Evolutionary conservation across 1,140 invertebrate species (phyloP), one percentile per base, ranked within the genome.

Genomic region (Theocolax elegans): DNA sequence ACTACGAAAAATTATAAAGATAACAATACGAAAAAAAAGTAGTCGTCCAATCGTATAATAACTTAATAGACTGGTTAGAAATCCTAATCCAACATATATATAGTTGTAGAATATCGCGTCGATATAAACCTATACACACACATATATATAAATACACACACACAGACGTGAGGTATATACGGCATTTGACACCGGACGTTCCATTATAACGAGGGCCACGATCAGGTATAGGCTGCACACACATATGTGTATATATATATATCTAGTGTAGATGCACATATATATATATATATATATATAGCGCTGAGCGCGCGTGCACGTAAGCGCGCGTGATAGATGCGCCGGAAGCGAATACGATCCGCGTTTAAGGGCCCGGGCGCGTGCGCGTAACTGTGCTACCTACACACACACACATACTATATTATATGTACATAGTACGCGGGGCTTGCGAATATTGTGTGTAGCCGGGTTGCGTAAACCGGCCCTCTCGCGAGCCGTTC

Each of bases 131-230:
- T n/a, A n/a, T n/a, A n/a, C n/a, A n/a, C n/a, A n/a, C n/a, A n/a
- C n/a, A n/a, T n/a, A n/a, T n/a, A n/a, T n/a, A n/a, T n/a, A n/a
- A n/a, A n/a, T n/a, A n/a, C n/a, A n/a, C n/a, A n/a, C n/a, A n/a
- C n/a, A n/a, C n/a, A n/a, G n/a, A n/a, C n/a, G n/a, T n/a, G n/a
- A n/a, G n/a, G n/a, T n/a, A n/a, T n/a, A n/a, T 29, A 10, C 23
- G 63, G 49, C 63, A 65, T 65, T 65, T 44, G 63, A 65, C 63
- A 65, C 63, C 49, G 63, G 63, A 65, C 51, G 49, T 21, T 27
- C 48, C 63, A 35, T 65, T 42, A 53, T 40, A 13, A 64, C 29
- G n/a, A n/a, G n/a, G n/a, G n/a, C n/a, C n/a, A n/a, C n/a, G n/a
- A n/a, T n/a, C n/a, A n/a, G n/a, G 23, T n/a, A n/a, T n/a, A n/a